Evolutionary conservation across 1,140 invertebrate genomes (phyloP).

Genomic region (Theocolax elegans): DNA sequence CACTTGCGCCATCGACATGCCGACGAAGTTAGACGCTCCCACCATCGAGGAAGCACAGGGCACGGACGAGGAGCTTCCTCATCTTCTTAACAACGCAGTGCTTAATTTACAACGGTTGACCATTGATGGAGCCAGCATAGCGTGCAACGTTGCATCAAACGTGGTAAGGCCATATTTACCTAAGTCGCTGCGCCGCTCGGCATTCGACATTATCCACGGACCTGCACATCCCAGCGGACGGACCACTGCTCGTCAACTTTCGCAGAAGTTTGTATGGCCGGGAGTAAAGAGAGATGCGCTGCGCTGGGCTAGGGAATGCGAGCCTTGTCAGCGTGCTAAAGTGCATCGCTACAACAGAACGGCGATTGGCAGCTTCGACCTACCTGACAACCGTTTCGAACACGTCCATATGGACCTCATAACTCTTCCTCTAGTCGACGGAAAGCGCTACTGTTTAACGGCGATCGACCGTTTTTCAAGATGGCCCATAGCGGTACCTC

Average conservation of each 20-base stretch:
- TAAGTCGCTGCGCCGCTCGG: not conserved
- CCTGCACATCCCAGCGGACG: not conserved
- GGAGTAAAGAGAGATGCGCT: not conserved
- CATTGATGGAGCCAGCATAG: not conserved
- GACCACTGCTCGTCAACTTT: not conserved
- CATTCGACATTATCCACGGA: not conserved
- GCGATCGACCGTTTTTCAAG: no score
- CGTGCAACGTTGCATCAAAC: not conserved
- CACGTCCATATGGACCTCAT: conserved; percentile 4
- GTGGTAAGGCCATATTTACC: not conserved
- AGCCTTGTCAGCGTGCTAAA: no score
- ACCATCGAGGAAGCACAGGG: not conserved
- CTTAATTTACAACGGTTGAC: not conserved
- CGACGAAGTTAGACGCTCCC: not conserved
- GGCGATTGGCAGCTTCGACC: not conserved
- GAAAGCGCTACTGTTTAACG: conserved; percentile 39
- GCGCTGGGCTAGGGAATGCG: not conserved
- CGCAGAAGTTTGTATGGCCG: not conserved
- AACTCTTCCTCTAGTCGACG: not conserved
- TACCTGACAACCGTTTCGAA: not conserved
- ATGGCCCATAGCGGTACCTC: no score
- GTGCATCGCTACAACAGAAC: not conserved
- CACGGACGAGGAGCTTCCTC: not conserved
- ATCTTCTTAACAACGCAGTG: not conserved
- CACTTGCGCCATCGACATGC: no score